Conservation (phyloP, 2,797 vertebrate genomes). For the Acanthopagrus latus region DNA sequence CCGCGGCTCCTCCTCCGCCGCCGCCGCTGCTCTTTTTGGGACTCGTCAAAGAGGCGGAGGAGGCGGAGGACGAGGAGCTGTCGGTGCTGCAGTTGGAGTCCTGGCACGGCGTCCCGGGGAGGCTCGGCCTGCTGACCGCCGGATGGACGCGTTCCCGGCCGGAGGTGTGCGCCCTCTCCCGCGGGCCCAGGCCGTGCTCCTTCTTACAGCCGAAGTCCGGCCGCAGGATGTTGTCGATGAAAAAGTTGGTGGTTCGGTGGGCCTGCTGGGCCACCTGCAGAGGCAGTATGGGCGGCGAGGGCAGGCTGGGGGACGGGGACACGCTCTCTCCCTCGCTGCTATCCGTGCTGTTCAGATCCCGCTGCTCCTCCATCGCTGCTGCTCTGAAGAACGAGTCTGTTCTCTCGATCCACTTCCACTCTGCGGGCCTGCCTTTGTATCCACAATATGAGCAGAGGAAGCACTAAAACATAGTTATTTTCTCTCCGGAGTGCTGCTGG, state of each 20-base stretch:
- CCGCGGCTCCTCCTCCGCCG: constrained; percentile 5
- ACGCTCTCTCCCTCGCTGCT: constrained; percentile 89
- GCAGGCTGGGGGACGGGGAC: constrained; percentile 86
- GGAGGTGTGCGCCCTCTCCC: constrained; percentile 88
- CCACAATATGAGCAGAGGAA: constrained; percentile 38
- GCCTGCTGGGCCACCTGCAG: constrained; percentile 87
- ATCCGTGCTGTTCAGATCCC: constrained; percentile 86
- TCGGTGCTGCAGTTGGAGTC: constrained; percentile 91
- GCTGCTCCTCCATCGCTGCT: constrained; percentile 90
- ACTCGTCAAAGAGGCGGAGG: constrained; percentile 63
- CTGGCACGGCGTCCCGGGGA: constrained; percentile 87
- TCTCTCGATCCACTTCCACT: constrained; percentile 51
- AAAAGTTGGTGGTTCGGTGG: constrained; percentile 95
- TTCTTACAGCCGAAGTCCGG: constrained; percentile 96
- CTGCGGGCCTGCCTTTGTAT: constrained; percentile 47
- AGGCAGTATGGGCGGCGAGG: constrained; percentile 85
- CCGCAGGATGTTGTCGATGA: constrained; percentile 95
- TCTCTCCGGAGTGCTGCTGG: constrained; percentile 24
- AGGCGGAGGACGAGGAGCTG: constrained; percentile 85
- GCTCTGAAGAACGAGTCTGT: constrained; percentile 25
- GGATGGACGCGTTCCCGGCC: constrained; percentile 89
- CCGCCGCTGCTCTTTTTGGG: constrained; percentile 49
- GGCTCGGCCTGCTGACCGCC: constrained; percentile 81
- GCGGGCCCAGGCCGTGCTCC: constrained; percentile 78
- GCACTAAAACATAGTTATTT: constrained; percentile 54